Base-by-base conservation (phyloP, 2,113 vertebrate genomes). In the Hypanus sabinus region DNA sequence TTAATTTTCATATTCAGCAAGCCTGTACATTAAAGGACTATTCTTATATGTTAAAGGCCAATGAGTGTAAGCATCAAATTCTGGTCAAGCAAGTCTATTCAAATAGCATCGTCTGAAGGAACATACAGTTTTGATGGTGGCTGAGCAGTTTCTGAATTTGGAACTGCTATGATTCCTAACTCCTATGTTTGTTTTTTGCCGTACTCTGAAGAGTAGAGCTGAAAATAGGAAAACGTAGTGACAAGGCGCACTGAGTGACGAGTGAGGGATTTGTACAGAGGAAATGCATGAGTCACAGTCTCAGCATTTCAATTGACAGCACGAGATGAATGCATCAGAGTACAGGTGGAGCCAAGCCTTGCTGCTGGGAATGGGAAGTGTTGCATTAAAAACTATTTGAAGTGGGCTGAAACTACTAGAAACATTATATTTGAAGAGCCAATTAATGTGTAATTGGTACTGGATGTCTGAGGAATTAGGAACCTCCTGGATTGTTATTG, bases 391-490 rank as follows among this genome's bases (percentile, higher is more conserved):
- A 93, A 27, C 22, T 36, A 93, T 46, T 71, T 46, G 68, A 91
- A 91, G 18, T 71, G 68, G 20, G 33, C 33, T 38, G 24, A 36
- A 65, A 73, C 18, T 3, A 46, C 68, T 93, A 33, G 65, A 36
- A 38, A 92, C n/a, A 38, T 93, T 93, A 65, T 92, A 70, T 70
- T 92, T 73, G 68, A 93, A 46, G 65, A 93, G 90, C 68, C 68
- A 71, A 36, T 93, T 27, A 93, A 24, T 36, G 70, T 33, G 65
- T 71, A 14, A 73, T 36, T 46, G 36, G 90, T 73, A 73, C 65
- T 73, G 90, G 7, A 62, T 55, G 90, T 10, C 90, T 46, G 36
- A 93, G 68, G n/a, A 93, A 93, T 36, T 68, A 38, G 65, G 22
- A 90, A 33, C 6, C 30, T 88, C 18, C 46, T 85, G 79, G 79